Evolutionary conservation across 2,888 invertebrate genomes (phyloP), one percentile per base, ranked within the genome.

Genomic region (Chaitophorus viminalis): DNA sequence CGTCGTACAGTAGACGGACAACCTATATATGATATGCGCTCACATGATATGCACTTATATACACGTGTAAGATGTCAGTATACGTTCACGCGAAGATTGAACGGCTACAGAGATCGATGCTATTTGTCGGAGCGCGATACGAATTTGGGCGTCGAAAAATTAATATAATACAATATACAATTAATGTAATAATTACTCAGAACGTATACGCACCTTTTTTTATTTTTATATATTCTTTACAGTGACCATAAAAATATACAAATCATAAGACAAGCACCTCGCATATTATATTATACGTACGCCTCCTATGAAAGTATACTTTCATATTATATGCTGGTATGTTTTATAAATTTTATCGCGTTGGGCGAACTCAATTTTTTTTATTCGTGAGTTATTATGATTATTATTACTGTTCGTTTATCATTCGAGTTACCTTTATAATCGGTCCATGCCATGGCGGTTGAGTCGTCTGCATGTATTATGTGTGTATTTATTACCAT

Each of bases 301-400:
- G 25, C 9, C n/a, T n/a, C 18, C n/a, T 68, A 39, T 46, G 14
- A 1, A 39, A n/a, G n/a, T n/a, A 36, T 36, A 36, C 6, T 36
- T 3, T 36, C 6, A 36, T 36, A n/a, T n/a, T n/a, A n/a, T n/a
- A n/a, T n/a, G 46, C 46, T 46, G 9, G 5, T 81, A 6, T 8
- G 9, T 11, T 25, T 25, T 46, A 31, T 31, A 68, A 1, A 11
- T 21, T 25, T 46, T 3, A 14, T 36, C 18, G n/a, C 25, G n/a
- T 3, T 9, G 31, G 70, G 25, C 8, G 29, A 39, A 68, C 46
- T 25, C 31, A 65, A 17, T 79, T 79, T 60, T 54, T 46, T 52
- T 82, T 9, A 14, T 46, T 6, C 31, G 46, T 82, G 70, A 82
- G 46, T 82, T 70, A 82, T 82, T 68, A 81, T 81, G 29, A 33